These are phyloP conservation scores for Anoplophora glabripennis DNA, from an alignment of 1,140 invertebrate genomes.

Conservation along the genomic window DNA sequence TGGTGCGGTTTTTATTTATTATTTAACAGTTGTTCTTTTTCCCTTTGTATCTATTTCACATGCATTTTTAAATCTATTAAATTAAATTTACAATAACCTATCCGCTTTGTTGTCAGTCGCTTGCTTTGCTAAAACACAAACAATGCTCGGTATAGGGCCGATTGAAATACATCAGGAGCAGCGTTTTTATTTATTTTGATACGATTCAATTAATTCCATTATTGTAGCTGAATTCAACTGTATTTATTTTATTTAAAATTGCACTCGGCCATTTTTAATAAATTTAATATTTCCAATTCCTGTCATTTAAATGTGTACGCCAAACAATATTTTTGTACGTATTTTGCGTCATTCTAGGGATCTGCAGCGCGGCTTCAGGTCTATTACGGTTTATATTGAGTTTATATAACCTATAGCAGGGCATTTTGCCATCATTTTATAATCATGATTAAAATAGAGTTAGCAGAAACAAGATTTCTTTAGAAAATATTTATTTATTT, in stretches of 20 bases:
- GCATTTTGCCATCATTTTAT: too few relatives aligned
- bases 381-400: too few relatives aligned
- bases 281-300: too few relatives aligned
- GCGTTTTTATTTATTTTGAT: conserved; percentile 12
- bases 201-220: conserved; percentile 5
- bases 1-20: conserved; percentile 1
- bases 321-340: too few relatives aligned
- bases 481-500: too few relatives aligned
- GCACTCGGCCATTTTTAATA: too few relatives aligned
- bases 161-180: neutral
- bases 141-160: neutral
- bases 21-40: conserved; percentile 1
- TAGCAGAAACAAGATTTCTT: too few relatives aligned
- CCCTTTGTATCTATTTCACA: conserved; percentile 5
- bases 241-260: conserved; percentile 12
- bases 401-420: too few relatives aligned
- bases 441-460: too few relatives aligned
- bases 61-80: conserved; percentile 7
- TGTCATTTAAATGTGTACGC: too few relatives aligned
- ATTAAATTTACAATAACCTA: conserved; percentile 2
- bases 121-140: neutral
- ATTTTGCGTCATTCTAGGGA: too few relatives aligned
- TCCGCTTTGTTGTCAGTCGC: neutral
- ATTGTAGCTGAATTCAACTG: conserved; percentile 1
- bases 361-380: too few relatives aligned